Conservation (phyloP, 2,888 invertebrate species). For the Andrena trimmerana region DNA sequence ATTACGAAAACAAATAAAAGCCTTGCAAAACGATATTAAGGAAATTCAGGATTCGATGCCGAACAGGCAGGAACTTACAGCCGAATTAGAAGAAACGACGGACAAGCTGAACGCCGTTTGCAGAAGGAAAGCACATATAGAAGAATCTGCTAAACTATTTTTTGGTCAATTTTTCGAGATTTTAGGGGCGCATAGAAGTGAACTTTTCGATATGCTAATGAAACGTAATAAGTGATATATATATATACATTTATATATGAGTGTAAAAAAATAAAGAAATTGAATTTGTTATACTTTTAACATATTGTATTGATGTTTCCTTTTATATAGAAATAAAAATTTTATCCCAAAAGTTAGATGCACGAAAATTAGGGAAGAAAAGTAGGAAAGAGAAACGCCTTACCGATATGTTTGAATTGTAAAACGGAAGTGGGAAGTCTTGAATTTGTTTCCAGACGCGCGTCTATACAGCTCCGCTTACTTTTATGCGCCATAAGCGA, state of each 20-base stretch:
- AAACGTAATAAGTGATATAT: constrained; percentile 18
- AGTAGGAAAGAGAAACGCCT: no score
- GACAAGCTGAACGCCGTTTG: constrained; percentile 76
- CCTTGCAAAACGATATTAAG: constrained; percentile 66
- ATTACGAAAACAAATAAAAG: constrained; percentile 73
- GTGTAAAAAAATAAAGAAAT: no score
- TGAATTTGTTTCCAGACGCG: constrained; percentile 6
- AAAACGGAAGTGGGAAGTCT: constrained; percentile 25
- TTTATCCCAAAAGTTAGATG: no score
- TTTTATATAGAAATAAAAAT: no score
- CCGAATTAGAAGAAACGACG: constrained; percentile 69
- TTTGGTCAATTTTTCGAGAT: constrained; percentile 73
- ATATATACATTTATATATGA: constrained; percentile 7
- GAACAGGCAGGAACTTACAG: constrained; percentile 45
- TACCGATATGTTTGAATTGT: background rate
- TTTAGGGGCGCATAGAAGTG: constrained; percentile 69
- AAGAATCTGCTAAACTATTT: constrained; percentile 72
- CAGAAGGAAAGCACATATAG: constrained; percentile 66
- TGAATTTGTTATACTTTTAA: no score
- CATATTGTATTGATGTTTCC: no score
- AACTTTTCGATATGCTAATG: constrained; percentile 49
- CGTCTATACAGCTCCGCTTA: constrained; percentile 11
- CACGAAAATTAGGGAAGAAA: no score
- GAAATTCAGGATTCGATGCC: constrained; percentile 63
- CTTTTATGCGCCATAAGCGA: background rate